Conservation (phyloP, 1,140 invertebrate species). For the Steinernema khuongi region DNA sequence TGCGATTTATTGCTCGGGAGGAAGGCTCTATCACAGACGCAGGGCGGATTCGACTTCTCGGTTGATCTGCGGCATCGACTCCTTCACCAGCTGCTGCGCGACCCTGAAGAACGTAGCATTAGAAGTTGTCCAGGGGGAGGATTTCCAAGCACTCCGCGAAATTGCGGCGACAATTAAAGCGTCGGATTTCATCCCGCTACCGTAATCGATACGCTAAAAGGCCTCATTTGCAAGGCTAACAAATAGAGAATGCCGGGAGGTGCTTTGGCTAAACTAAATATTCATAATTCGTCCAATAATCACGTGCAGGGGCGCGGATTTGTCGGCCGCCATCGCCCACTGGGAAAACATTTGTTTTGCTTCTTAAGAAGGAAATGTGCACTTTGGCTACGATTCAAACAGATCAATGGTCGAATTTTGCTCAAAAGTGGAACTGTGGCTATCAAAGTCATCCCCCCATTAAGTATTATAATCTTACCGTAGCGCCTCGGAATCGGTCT, state of each 20-base stretch:
- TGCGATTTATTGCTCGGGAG: not conserved
- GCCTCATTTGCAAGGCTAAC: too few relatives aligned
- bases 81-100: conserved; percentile 6
- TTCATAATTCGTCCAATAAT: not conserved
- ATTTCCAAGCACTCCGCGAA: not conserved
- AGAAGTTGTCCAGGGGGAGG: not conserved
- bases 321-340: not conserved
- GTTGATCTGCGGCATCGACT: conserved; percentile 10
- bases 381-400: too few relatives aligned
- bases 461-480: not conserved
- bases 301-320: not conserved
- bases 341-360: not conserved
- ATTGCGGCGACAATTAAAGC: not conserved
- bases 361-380: too few relatives aligned
- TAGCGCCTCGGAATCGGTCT: not conserved
- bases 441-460: too few relatives aligned
- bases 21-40: not conserved
- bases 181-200: not conserved
- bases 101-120: not conserved
- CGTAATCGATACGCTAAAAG: not conserved
- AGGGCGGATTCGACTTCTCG: not conserved
- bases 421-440: too few relatives aligned
- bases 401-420: too few relatives aligned
- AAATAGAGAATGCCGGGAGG: too few relatives aligned
- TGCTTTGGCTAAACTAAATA: not conserved